Conservation (phyloP, 2,113 vertebrate genomes). For the Barbus barbus region DNA sequence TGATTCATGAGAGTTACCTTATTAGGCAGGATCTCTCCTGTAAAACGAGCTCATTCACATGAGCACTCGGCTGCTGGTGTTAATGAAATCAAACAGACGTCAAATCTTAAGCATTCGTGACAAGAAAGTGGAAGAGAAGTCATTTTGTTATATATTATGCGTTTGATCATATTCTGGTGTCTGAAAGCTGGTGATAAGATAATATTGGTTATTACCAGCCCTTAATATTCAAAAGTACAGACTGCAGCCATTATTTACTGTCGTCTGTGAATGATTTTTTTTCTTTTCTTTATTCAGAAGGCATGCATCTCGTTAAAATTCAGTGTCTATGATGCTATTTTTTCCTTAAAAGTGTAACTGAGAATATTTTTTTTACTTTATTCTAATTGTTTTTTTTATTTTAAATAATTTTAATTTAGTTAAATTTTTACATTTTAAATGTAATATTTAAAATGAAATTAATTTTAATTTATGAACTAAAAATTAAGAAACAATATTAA, state of each 20-base stretch:
- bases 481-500: too few relatives aligned
- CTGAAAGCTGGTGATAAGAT: neutral
- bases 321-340: neutral
- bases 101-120: neutral
- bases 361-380: neutral
- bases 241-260: neutral
- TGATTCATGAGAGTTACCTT: constrained; percentile 38
- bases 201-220: neutral
- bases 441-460: too few relatives aligned
- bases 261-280: neutral
- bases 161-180: neutral
- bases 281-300: neutral
- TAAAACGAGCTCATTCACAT: constrained; percentile 27
- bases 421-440: neutral
- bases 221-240: neutral
- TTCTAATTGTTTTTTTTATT: neutral
- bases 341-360: neutral
- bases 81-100: neutral
- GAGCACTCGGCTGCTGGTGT: neutral
- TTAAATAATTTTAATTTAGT: neutral
- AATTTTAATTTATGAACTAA: too few relatives aligned
- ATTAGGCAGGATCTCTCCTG: constrained; percentile 28
- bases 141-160: neutral
- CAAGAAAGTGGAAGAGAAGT: neutral
- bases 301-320: neutral